Evolutionary conservation across 2,113 vertebrate genomes (phyloP), one percentile per base, ranked within the genome.

Genomic region (Fulica atra): DNA sequence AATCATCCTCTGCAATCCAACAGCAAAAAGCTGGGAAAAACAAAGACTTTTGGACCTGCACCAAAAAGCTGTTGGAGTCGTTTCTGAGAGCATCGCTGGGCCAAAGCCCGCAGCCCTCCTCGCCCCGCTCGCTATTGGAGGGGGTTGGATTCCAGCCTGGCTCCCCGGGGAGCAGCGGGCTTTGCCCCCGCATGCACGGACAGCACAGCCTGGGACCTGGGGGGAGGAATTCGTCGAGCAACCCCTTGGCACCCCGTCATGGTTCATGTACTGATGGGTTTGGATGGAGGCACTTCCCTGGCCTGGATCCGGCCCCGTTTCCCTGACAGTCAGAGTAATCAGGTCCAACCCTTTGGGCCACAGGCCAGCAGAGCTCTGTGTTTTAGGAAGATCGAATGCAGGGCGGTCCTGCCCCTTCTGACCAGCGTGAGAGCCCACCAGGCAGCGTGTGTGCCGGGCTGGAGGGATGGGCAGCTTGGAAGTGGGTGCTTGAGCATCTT

Each of bases 401-500:
- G 92, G 82, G 29, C 54, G 85, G 19, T 38, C 91, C 76, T 31
- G 46, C 87, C 94, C 89, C 38, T 13, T 1, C 48, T 25, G 88
- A 28, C 57, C 23, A 19, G 15, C 5, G 40, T 10, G 86, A 91
- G 88, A 95, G 81, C 60, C 63, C 81, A 63, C 79, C 7, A 93
- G 95, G 96, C 95, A 91, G 93, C 1, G 84, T 50, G 84, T 36
- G 96, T 64, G 89, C 33, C 26, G 5, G 83, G 90, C 92, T 91
- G 92, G 72, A 69, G 53, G 95, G 91, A 90, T 95, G 94, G 40
- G 68, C 94, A 93, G 91, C 97, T 98, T 94, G 91, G 96, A 98
- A 98, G 88, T 59, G 78, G 95, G 91, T 95, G 95, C 95, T 97
- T 35, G 68, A 93, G 94, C 68, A 46, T 95, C 95, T 95, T 92